Evolutionary conservation across 2,797 vertebrate genomes (phyloP).

Genomic region (Diplodus sargus): DNA sequence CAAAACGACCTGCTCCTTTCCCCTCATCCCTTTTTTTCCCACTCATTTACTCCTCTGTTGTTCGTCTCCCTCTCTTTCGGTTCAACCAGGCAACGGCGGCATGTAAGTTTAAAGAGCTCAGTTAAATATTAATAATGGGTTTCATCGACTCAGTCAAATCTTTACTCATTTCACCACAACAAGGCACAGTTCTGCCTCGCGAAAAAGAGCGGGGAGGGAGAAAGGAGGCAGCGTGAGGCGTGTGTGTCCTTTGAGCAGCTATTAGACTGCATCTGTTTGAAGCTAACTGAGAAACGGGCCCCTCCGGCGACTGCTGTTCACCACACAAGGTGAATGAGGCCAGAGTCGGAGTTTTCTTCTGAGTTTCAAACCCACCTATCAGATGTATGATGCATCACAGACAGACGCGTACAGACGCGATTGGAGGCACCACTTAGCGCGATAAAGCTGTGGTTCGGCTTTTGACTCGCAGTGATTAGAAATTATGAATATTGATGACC

Average conservation of each 20-base stretch:
- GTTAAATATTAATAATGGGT: conserved; percentile 62
- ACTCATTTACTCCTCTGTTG: conserved; percentile 52
- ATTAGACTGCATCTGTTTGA: conserved; percentile 63
- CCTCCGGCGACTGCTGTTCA: conserved; percentile 50
- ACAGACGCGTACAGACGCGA: conserved; percentile 20
- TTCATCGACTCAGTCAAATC: conserved; percentile 56
- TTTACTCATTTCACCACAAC: conserved; percentile 57
- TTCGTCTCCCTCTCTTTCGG: conserved; percentile 28
- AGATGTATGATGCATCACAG: conserved; percentile 35
- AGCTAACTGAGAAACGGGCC: conserved; percentile 52
- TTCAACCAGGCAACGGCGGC: conserved; percentile 36
- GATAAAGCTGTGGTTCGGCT: conserved; percentile 20
- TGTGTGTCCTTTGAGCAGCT: conserved; percentile 57
- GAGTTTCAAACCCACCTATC: conserved; percentile 24
- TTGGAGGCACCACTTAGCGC: neutral
- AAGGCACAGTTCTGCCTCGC: conserved; percentile 42
- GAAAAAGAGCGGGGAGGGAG: conserved; percentile 20
- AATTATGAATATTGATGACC: conserved; percentile 72
- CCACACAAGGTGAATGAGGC: conserved; percentile 54
- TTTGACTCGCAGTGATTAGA: conserved; percentile 65
- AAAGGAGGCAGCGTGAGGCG: conserved; percentile 24
- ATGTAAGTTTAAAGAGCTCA: conserved; percentile 64
- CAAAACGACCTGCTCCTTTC: conserved; percentile 16
- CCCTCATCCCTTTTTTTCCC: neutral
- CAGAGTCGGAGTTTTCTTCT: conserved; percentile 13